Percentiles rank a stretch among this genome's conserved stretches.
These are phyloP conservation scores for Agrotis segetum DNA, from an alignment of 2,888 invertebrate genomes.

Conservation along the genomic window DNA sequence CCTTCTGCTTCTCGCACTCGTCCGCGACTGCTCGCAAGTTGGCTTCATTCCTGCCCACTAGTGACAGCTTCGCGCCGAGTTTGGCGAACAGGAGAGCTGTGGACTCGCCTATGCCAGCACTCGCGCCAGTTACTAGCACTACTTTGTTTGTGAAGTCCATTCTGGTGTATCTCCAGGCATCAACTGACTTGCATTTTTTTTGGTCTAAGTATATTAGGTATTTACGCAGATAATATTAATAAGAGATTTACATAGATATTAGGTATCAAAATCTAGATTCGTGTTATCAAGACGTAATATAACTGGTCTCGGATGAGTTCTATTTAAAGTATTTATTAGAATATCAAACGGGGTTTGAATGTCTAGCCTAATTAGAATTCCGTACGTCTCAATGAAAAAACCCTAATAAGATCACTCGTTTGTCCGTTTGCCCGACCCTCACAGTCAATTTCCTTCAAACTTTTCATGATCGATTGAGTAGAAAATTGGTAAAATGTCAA, in stretches of 20 bases:
- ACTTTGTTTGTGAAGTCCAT: conserved; percentile 70
- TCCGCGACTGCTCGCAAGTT: conserved; percentile 66
- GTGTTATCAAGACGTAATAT: neutral
- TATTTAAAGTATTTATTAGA: neutral
- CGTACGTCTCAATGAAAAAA: no score
- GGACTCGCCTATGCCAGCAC: conserved; percentile 73
- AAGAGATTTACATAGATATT: neutral
- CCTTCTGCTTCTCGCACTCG: conserved; percentile 63
- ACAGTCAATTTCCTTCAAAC: no score
- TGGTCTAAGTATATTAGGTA: conserved; percentile 7
- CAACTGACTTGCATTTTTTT: conserved; percentile 11
- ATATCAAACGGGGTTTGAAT: neutral
- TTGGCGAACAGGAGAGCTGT: conserved; percentile 69
- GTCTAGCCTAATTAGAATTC: no score
- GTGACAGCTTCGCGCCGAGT: conserved; percentile 68
- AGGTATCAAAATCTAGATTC: conserved; percentile 11
- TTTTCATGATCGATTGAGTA: no score
- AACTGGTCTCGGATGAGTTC: neutral
- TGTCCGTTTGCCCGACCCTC: no score
- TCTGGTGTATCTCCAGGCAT: neutral
- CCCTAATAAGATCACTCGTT: no score
- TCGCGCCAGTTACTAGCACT: conserved; percentile 75
- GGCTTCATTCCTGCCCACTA: conserved; percentile 71
- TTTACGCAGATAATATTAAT: conserved; percentile 7
- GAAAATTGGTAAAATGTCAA: no score